These are phyloP conservation scores for Perca fluviatilis DNA, from an alignment of 2,113 vertebrate genomes.

Conservation along the genomic window DNA sequence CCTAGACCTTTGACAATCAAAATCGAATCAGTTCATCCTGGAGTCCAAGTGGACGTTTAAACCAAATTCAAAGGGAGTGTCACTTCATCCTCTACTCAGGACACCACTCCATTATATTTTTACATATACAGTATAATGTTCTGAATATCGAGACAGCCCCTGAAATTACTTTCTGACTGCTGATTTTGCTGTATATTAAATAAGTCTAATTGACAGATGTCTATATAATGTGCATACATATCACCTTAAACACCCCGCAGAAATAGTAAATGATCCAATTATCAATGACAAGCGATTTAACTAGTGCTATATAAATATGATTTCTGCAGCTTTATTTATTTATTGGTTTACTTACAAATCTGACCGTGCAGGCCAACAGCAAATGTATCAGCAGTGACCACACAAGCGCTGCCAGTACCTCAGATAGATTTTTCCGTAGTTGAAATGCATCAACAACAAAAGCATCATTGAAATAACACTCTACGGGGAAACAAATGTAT, in stretches of 20 bases:
- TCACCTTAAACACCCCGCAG: not conserved
- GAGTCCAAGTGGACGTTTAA: too few species aligned
- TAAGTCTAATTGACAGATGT: not conserved
- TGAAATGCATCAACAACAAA: slow-evolving; percentile 68
- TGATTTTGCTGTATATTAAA: not conserved
- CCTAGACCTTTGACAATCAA: too few species aligned
- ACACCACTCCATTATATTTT: too few species aligned
- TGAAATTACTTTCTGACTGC: not conserved
- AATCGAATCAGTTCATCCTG: too few species aligned
- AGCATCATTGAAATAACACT: slow-evolving; percentile 69
- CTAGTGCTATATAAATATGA: not conserved
- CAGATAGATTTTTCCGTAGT: slow-evolving; percentile 66
- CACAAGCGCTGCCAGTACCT: slow-evolving; percentile 39
- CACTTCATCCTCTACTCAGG: too few species aligned
- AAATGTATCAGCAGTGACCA: slow-evolving; percentile 52
- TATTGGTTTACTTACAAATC: slow-evolving; percentile 58
- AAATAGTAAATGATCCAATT: not conserved
- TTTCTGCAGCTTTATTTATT: slow-evolving; percentile 32
- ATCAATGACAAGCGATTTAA: not conserved
- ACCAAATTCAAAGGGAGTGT: too few species aligned
- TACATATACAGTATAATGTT: too few species aligned
- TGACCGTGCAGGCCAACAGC: slow-evolving; percentile 26
- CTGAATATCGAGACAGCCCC: too few species aligned
- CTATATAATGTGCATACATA: not conserved
- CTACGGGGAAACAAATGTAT: slow-evolving; percentile 52